Evolutionary conservation across 2,888 invertebrate genomes (phyloP).

Genomic region (Teleiodes luculella): DNA sequence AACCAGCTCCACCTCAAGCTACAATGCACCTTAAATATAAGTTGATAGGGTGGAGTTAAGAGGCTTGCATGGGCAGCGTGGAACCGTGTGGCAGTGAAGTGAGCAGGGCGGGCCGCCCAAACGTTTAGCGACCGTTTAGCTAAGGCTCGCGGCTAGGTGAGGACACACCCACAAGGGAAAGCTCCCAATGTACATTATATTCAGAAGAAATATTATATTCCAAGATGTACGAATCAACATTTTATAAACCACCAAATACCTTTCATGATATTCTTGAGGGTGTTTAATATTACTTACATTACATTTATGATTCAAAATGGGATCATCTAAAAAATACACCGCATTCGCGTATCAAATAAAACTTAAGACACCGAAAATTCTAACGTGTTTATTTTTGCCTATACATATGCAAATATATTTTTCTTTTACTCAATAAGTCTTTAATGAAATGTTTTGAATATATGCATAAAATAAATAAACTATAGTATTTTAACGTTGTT

Average conservation of each 20-base stretch:
- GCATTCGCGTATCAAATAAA: background rate
- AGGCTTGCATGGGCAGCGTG: constrained; percentile 20
- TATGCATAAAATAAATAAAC: too few relatives aligned
- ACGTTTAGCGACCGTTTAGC: constrained; percentile 77
- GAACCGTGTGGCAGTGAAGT: constrained; percentile 48
- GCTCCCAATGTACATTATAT: constrained; percentile 4
- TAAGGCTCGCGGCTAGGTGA: constrained; percentile 54
- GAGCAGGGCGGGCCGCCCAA: constrained; percentile 78
- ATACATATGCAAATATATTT: constrained; percentile 1
- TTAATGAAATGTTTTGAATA: too few relatives aligned
- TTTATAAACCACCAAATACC: background rate
- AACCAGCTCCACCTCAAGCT: constrained; percentile 22
- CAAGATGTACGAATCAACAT: too few relatives aligned
- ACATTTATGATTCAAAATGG: too few relatives aligned
- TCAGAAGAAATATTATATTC: background rate
- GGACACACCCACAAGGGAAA: constrained; percentile 67
- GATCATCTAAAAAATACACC: background rate
- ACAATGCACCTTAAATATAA: constrained; percentile 27
- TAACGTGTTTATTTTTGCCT: background rate
- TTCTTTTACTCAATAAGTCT: background rate
- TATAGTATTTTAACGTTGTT: too few relatives aligned
- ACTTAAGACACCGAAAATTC: background rate
- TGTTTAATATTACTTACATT: too few relatives aligned
- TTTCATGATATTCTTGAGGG: too few relatives aligned
- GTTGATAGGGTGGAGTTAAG: constrained; percentile 39